Percentiles rank a stretch among this genome's conserved stretches.
phyloP scores from a whole-genome alignment of 1,140 invertebrate species.

The Vanessa atalanta region DNA sequence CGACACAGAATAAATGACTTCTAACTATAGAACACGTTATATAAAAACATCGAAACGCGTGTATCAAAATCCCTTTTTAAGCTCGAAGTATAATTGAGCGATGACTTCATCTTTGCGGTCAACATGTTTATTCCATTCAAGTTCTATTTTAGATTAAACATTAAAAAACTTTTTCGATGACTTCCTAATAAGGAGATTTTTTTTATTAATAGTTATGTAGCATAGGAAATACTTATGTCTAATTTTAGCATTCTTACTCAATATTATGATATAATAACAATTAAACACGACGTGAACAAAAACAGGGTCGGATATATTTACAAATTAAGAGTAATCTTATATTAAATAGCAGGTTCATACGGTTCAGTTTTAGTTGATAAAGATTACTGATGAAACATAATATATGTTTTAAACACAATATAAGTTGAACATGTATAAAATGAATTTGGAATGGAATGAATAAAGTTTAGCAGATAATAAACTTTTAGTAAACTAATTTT shows the following conservation, averaged over 20 bases:
- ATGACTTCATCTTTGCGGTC: constrained; percentile 31
- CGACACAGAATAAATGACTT: constrained; percentile 37
- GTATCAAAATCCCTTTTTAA: constrained; percentile 6
- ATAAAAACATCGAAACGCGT: constrained; percentile 5
- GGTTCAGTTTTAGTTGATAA: too few relatives aligned
- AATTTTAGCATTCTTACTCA: too few relatives aligned
- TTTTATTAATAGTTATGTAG: neutral
- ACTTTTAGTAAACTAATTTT: too few relatives aligned
- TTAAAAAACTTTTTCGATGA: constrained; percentile 5
- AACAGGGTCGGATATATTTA: neutral
- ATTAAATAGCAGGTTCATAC: too few relatives aligned
- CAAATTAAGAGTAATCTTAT: too few relatives aligned
- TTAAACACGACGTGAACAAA: neutral
- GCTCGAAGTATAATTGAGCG: constrained; percentile 10
- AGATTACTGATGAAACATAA: too few relatives aligned
- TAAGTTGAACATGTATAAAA: too few relatives aligned
- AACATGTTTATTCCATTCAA: constrained; percentile 10
- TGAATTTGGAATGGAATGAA: too few relatives aligned
- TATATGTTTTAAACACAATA: too few relatives aligned
- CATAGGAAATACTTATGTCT: too few relatives aligned
- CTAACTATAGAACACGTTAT: constrained; percentile 23
- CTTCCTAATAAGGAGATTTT: constrained; percentile 8
- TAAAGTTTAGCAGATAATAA: too few relatives aligned
- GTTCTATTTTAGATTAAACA: constrained; percentile 5
- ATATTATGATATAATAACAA: constrained; percentile 2